These are phyloP conservation scores for Chanos chanos DNA, from an alignment of 2,797 vertebrate species.

Conservation along the genomic window DNA sequence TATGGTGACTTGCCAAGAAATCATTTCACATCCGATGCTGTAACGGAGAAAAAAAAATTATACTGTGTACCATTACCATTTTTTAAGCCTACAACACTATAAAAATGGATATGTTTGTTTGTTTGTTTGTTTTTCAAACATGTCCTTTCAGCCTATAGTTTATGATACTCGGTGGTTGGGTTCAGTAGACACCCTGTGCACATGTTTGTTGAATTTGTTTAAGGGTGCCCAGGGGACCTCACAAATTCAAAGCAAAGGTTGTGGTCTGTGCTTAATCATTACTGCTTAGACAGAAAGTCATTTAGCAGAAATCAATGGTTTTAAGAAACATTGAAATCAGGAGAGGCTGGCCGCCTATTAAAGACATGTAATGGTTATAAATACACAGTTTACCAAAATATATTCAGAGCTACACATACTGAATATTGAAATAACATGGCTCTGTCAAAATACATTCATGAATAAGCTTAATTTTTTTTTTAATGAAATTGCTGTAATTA, in stretches of 20 bases:
- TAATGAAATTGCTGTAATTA: too few relatives aligned
- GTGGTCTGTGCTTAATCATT: constrained; percentile 74
- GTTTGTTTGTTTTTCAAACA: too few relatives aligned
- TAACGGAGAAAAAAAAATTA: too few relatives aligned
- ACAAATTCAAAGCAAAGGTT: constrained; percentile 65
- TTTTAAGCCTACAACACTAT: too few relatives aligned
- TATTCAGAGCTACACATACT: not conserved
- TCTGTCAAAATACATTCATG: too few relatives aligned
- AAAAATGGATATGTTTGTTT: too few relatives aligned
- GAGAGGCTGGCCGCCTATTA: constrained; percentile 22
- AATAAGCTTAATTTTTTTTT: too few relatives aligned
- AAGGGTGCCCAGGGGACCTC: constrained; percentile 20
- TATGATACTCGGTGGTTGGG: too few relatives aligned
- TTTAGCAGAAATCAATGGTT: constrained; percentile 74
- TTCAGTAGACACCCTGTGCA: not conserved
- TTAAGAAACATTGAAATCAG: constrained; percentile 61
- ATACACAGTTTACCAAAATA: constrained; percentile 22
- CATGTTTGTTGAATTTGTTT: constrained; percentile 19
- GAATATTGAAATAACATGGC: not conserved
- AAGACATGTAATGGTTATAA: constrained; percentile 34
- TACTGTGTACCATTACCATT: too few relatives aligned
- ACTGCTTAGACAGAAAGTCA: constrained; percentile 68
- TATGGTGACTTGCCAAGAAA: too few relatives aligned
- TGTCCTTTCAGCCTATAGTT: too few relatives aligned
- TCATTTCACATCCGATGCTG: too few relatives aligned